Evolutionary conservation across 2,888 invertebrate species (phyloP).

Genomic region (Volucella bombylans): DNA sequence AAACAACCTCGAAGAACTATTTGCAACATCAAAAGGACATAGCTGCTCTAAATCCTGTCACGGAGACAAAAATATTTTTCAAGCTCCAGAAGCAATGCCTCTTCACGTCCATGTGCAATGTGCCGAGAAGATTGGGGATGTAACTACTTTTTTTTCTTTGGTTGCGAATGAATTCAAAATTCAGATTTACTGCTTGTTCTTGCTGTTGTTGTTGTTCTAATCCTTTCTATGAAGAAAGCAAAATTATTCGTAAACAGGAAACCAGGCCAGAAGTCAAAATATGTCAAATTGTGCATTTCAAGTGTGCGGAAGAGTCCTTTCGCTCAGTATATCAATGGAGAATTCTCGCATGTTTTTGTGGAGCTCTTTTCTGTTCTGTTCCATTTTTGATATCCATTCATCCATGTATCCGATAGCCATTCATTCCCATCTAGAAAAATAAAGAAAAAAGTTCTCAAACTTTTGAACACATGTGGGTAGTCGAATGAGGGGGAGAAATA

Average conservation of each 20-base stretch:
- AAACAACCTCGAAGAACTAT: background rate
- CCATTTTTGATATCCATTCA: constrained; percentile 28
- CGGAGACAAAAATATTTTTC: background rate
- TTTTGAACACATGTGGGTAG: too few relatives aligned
- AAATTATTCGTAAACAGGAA: constrained; percentile 20
- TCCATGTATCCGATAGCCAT: constrained; percentile 14
- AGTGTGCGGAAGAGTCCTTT: constrained; percentile 25
- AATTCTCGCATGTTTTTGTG: background rate
- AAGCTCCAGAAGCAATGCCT: background rate
- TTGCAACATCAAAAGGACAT: background rate
- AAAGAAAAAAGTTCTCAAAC: background rate
- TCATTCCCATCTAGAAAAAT: constrained; percentile 25
- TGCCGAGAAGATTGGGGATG: background rate
- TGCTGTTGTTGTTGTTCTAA: background rate
- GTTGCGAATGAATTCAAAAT: background rate
- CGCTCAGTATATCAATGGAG: constrained; percentile 4
- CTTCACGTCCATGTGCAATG: background rate
- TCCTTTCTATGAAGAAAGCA: background rate
- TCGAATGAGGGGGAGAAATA: too few relatives aligned
- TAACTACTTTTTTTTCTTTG: background rate
- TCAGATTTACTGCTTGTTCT: background rate
- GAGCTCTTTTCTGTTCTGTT: constrained; percentile 1
- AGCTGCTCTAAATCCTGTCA: too few relatives aligned
- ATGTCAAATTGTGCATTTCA: constrained; percentile 23
- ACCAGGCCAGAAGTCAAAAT: constrained; percentile 2